These are phyloP conservation scores for Holothuria glaberrima DNA, from an alignment of 35 echinoderm and acorn worm genomes.

Conservation along the genomic window DNA sequence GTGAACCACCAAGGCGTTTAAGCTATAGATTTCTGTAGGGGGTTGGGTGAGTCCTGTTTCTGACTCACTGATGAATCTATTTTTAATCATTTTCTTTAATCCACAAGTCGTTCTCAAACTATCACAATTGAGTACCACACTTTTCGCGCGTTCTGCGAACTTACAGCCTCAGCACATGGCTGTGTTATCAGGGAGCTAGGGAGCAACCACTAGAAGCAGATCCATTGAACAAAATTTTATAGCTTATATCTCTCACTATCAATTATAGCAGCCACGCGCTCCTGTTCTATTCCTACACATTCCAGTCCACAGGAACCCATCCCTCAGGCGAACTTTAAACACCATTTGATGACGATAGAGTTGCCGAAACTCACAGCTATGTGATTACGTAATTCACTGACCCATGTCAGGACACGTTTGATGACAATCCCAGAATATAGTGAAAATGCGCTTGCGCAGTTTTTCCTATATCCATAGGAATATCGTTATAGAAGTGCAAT, in stretches of 20 bases:
- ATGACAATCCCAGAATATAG: not conserved
- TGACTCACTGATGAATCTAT: too few species aligned
- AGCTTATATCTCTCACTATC: not conserved
- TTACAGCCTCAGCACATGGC: too few species aligned
- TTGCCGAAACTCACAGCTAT: not conserved
- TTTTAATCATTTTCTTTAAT: too few species aligned
- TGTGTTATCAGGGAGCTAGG: too few species aligned
- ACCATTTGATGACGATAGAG: not conserved
- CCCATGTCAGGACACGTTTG: not conserved
- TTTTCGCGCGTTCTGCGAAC: too few species aligned
- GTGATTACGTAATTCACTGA: too few species aligned
- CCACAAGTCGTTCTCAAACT: too few species aligned
- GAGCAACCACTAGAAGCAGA: not conserved
- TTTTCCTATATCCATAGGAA: not conserved
- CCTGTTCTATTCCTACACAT: not conserved
- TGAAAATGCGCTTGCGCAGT: not conserved
- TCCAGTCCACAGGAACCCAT: not conserved
- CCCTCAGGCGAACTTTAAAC: not conserved
- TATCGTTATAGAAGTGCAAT: not conserved
- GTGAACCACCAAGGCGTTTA: too few species aligned
- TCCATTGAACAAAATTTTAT: not conserved
- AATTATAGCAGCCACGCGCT: constrained; percentile 12
- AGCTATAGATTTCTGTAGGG: too few species aligned
- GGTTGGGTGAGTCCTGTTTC: too few species aligned
- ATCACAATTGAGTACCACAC: too few species aligned